These are phyloP conservation scores for Schizaphis graminum DNA, from an alignment of 2,888 invertebrate genomes.

Conservation along the genomic window DNA sequence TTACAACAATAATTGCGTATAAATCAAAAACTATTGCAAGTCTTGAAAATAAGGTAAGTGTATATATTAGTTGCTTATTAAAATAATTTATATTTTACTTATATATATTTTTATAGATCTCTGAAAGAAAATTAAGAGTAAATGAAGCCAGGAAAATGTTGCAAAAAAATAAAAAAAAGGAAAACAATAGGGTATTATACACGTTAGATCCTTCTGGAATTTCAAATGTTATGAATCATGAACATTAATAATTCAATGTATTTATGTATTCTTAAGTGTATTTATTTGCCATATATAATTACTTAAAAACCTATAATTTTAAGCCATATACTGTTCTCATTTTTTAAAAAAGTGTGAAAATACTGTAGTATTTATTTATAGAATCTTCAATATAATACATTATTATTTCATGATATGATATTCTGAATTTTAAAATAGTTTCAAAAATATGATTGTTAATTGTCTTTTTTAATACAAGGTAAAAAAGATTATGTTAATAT, in stretches of 20 bases:
- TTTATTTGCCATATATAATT: not conserved
- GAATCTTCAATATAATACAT: too few relatives aligned
- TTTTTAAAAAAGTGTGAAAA: not conserved
- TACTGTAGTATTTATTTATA: not conserved
- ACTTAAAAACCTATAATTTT: not conserved
- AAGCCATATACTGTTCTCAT: not conserved
- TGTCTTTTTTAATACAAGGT: too few relatives aligned
- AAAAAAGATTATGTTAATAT: not conserved
- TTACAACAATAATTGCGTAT: not conserved
- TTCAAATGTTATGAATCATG: not conserved
- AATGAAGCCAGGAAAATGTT: not conserved
- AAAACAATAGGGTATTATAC: not conserved
- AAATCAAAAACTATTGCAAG: not conserved
- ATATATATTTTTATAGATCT: slow-evolving; percentile 26
- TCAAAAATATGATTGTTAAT: not conserved
- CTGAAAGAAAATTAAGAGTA: not conserved
- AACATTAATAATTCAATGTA: not conserved
- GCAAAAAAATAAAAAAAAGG: not conserved
- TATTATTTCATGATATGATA: not conserved
- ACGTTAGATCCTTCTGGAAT: too few relatives aligned
- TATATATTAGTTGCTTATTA: not conserved
- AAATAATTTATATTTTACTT: not conserved
- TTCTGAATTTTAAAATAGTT: not conserved
- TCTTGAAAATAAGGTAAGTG: slow-evolving; percentile 1
- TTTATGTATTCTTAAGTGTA: not conserved